Conservation (phyloP, 2,113 vertebrate species). For the Leucoraja erinaceus region DNA sequence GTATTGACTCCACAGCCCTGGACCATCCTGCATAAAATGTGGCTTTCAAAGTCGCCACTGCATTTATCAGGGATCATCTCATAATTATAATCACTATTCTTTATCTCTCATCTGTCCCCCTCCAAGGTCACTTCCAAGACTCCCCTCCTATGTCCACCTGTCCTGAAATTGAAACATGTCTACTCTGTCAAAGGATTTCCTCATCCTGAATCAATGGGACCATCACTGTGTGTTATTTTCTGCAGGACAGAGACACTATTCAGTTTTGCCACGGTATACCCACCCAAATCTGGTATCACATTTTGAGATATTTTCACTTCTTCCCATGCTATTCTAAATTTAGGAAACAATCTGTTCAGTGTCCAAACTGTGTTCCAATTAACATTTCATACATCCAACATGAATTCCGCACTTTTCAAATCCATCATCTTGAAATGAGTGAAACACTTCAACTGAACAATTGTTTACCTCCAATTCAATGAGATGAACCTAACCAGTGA, state of each 20-base stretch:
- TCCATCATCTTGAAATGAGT: neutral
- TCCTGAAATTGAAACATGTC: too few species aligned
- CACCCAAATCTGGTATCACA: neutral
- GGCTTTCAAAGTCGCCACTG: too few species aligned
- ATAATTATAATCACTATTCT: too few species aligned
- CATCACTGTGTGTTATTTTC: neutral
- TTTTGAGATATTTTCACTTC: neutral
- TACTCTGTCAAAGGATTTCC: too few species aligned
- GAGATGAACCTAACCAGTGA: neutral
- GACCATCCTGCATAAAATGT: neutral
- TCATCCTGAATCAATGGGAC: neutral
- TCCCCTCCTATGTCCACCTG: too few species aligned
- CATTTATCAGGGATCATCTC: too few species aligned
- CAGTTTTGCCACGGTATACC: neutral
- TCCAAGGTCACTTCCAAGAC: too few species aligned
- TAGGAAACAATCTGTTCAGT: neutral
- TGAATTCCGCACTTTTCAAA: neutral
- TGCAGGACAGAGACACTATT: neutral
- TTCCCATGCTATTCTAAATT: too few species aligned
- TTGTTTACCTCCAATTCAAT: neutral
- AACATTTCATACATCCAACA: neutral
- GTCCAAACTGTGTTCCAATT: neutral
- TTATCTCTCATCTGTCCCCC: too few species aligned
- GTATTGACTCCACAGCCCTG: too few species aligned
- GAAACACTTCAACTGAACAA: neutral